Evolutionary conservation across 2,797 vertebrate species (phyloP).

Genomic region (Luscinia megarhynchos): DNA sequence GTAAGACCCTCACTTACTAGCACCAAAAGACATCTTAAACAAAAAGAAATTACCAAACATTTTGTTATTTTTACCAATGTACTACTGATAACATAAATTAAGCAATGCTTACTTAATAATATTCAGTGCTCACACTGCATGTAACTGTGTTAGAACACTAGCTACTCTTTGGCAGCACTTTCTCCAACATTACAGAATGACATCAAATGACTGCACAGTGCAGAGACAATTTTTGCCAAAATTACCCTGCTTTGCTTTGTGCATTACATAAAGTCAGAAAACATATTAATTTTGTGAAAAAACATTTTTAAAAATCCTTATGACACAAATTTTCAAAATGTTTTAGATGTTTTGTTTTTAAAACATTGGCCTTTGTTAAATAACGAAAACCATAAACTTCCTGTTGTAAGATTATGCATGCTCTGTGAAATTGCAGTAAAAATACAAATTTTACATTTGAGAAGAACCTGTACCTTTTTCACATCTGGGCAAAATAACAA

Average conservation of each 20-base stretch:
- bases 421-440: background rate
- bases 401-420: background rate
- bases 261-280: background rate
- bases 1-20: background rate
- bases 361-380: background rate
- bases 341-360: background rate
- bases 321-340: background rate
- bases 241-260: background rate
- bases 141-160: background rate
- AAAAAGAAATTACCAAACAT: background rate
- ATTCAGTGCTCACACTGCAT: background rate
- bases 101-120: background rate
- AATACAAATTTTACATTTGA: background rate
- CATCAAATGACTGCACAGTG: background rate
- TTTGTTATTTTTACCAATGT: background rate
- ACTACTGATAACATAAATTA: background rate
- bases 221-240: background rate
- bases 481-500: background rate
- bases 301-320: background rate
- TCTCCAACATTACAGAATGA: background rate
- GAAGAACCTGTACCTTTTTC: background rate
- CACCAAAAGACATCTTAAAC: background rate
- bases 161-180: background rate
- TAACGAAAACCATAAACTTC: background rate
- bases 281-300: background rate